Evolutionary conservation across 2,888 invertebrate species (phyloP), one percentile per base, ranked within the genome.

Genomic region (Trachelus tabidus): DNA sequence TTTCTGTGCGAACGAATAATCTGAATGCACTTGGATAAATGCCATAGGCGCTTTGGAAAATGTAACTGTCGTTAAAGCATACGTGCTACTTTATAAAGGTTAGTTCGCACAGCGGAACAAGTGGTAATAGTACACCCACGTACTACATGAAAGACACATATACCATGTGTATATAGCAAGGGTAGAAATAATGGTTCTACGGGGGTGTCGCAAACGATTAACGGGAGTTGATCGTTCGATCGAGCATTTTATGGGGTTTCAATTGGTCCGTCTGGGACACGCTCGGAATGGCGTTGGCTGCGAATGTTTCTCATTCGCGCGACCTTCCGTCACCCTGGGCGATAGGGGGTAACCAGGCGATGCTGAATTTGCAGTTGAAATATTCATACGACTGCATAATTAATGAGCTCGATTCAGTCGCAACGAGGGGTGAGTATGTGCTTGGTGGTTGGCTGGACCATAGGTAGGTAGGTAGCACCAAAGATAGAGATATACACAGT

Each of bases 371-470:
- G 78, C 79, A 79, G 78, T 85, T 88, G 83, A 87, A 87, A 87
- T 88, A 87, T 87, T 87, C 87, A 87, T 87, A 87, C 83, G 83
- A 86, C 82, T 86, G 86, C 84, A 87, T 87, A 88, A 87, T 85
- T 84, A 88, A 88, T 84, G 85, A 84, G 83, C 79, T 79, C 79
- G 79, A 82, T 83, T 83, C 81, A 73, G 75, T 56, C 78, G 68
- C 40, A 68, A 73, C 73, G 75, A 37, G 31, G 74, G 34, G 15
- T 37, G 77, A 77, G 77, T 74, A 77, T 77, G 71, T 75, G 69
- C 40, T 56, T 23, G 56, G 23, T 56, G 56, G 56, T 9, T 23
- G 56, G 23, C 23, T 56, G 56, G 56, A 75, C 75, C 77, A 15
- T 15, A 37, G 77, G 40, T 69, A 34, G 37, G 33, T 35, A 77